Base-by-base conservation (phyloP, 2,888 invertebrate genomes). In the Aspidapion aeneum region DNA sequence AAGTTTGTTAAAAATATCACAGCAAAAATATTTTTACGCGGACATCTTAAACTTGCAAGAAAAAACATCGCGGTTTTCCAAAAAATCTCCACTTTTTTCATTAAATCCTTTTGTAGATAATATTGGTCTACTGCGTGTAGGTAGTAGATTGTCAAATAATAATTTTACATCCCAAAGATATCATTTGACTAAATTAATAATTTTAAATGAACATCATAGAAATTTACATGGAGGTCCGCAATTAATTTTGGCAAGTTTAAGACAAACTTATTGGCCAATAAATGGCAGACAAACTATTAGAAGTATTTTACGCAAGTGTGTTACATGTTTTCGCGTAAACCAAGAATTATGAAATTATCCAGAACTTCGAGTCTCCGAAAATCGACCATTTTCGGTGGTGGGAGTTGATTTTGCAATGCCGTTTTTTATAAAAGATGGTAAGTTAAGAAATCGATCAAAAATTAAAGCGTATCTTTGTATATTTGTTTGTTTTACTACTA, bases 401-500 rank as follows among this genome's bases (percentile, higher is more conserved):
- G 69, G 67, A 17, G 59, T 66, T 2, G 65, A 69, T 60, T 66
- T 66, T 54, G 64, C 63, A 19, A 61, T 66, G 18, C 62, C 66
- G 1, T 69, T 65, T 49, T 21, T 59, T 21, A 63, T 69, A 16
- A 68, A 68, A n/a, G 68, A 68, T 51, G 62, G 65, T 1, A 66
- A 65, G 50, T 50, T 68, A 5, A 58, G 68, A 35, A 68, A 68
- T 62, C 21, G 68, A 2, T 18, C 55, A 1, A 63, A 64, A 17
- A 58, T 66, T 2, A 69, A 66, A 50, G 62, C 65, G 18, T 69
- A 68, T 58, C 18, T 66, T 19, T 67, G 65, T 21, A 48, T 69
- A n/a, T 68, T 65, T 59, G 52, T 66, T 18, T 69, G 64, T 60
- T 66, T 69, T 17, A 20, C 60, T 18, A 69, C 65, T n/a, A 66